phyloP scores from a whole-genome alignment of 1,140 invertebrate genomes.

The Drosophila miranda region DNA sequence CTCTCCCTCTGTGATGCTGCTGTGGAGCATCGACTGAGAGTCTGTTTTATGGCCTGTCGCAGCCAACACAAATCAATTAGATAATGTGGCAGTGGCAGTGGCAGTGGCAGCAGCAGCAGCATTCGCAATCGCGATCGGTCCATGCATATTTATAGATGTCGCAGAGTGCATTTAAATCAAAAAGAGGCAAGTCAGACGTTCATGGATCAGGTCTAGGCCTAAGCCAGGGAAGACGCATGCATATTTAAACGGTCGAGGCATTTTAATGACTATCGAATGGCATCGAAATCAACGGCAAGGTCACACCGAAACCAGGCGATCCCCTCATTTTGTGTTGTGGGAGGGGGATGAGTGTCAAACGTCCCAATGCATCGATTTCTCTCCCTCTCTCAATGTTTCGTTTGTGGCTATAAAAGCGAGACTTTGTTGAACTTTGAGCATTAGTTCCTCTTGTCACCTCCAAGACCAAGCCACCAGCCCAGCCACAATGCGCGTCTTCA shows the following conservation, averaged over 20 bases:
- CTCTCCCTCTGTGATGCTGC: slow-evolving; percentile 2
- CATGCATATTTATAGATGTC: slow-evolving; percentile 76
- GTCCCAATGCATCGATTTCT: neutral
- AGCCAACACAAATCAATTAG: slow-evolving; percentile 64
- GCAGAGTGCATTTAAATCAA: slow-evolving; percentile 75
- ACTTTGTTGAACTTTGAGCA: slow-evolving; percentile 25
- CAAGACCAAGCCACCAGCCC: slow-evolving; percentile 35
- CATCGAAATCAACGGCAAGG: slow-evolving; percentile 67
- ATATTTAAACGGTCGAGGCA: slow-evolving; percentile 57
- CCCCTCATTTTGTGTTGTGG: slow-evolving; percentile 11
- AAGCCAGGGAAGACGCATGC: slow-evolving; percentile 40
- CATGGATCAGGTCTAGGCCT: slow-evolving; percentile 51
- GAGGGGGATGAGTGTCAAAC: slow-evolving; percentile 31
- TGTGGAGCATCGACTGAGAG: slow-evolving; percentile 13
- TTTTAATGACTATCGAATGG: slow-evolving; percentile 64
- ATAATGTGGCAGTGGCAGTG: slow-evolving; percentile 45
- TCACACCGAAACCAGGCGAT: slow-evolving; percentile 31
- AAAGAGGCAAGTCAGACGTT: slow-evolving; percentile 54
- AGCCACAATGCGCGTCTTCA: slow-evolving; percentile 61
- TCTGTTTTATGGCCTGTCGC: slow-evolving; percentile 56
- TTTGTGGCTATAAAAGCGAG: slow-evolving; percentile 59
- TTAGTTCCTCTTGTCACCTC: slow-evolving; percentile 59
- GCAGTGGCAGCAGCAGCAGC: slow-evolving; percentile 12
- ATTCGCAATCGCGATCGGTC: slow-evolving; percentile 39
- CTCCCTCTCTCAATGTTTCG: neutral